These are phyloP conservation scores for Eupithecia pulchellata DNA, from an alignment of 2,888 invertebrate species.

Conservation along the genomic window DNA sequence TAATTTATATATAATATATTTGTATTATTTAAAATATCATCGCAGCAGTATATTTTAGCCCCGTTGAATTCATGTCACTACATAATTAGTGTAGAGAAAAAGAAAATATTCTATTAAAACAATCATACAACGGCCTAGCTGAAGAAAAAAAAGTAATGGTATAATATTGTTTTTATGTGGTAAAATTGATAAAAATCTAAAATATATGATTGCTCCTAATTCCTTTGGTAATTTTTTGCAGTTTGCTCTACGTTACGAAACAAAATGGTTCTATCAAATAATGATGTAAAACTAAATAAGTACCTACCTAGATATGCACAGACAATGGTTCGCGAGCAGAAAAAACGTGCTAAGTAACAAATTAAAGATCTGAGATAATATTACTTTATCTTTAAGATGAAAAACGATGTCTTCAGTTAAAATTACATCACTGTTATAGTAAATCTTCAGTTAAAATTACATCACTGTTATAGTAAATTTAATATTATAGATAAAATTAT, in stretches of 20 bases:
- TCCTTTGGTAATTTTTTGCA: neutral
- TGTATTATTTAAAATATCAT: too few species aligned
- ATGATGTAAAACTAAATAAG: slow-evolving; percentile 11
- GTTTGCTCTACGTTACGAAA: neutral
- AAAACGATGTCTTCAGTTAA: slow-evolving; percentile 15
- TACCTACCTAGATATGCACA: slow-evolving; percentile 14
- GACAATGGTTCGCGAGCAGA: slow-evolving; percentile 32
- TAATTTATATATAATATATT: too few species aligned
- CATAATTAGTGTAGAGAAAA: too few species aligned
- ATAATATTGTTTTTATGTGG: too few species aligned
- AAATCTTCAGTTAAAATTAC: too few species aligned
- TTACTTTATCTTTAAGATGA: slow-evolving; percentile 22
- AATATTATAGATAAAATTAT: too few species aligned
- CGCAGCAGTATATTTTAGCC: too few species aligned
- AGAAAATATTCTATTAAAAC: neutral
- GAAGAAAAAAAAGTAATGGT: neutral
- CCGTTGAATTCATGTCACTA: too few species aligned
- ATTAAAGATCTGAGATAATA: slow-evolving; percentile 41
- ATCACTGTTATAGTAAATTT: too few species aligned
- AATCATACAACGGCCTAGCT: neutral
- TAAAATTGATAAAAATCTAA: neutral
- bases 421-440: slow-evolving; percentile 19
- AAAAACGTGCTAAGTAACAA: slow-evolving; percentile 42
- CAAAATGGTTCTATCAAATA: slow-evolving; percentile 26
- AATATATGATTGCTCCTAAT: neutral